Base-by-base conservation (phyloP, 2,113 vertebrate species). In the Muntiacus muntjak region DNA sequence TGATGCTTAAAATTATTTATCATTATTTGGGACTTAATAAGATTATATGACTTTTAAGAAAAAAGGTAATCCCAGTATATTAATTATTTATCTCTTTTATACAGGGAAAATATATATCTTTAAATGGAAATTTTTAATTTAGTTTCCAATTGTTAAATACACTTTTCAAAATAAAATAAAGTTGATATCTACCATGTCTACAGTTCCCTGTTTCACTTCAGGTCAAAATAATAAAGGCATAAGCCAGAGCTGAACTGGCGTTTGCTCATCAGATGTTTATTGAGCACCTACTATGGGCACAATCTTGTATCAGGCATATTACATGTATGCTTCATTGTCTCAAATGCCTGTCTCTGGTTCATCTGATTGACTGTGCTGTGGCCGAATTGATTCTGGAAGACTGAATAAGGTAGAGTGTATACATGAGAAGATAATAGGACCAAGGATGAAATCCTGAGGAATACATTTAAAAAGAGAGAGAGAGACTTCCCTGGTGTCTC, bases 111-210 rank as follows among this genome's bases (percentile, higher is more conserved):
- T 7, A 43, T 62, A 36, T 15, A 88, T 88, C 23, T 85, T 45
- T 28, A 94, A 89, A 57, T 79, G 54, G 16, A 79, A 92, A 89
- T 84, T 60, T 94, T 94, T 91, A 45, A 67, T 36, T 89, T 95
- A 60, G 23, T 94, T 92, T 79, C 5, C 16, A 57, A 15, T 45
- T 64, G 17, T 88, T 58, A 43, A 47, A 62, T 81, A 45, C 5
- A 57, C 7, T 62, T 76, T 93, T 92, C 6, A 30, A 71, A 98
- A 78, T 97, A 76, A 36, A 76, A 71, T 11, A 30, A 43, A 84
- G 6, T 87, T 28, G 6, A 33, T 83, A 30, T 52, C 15, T 87
- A 21, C 23, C 13, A 71, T 83, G n/a, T 54, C 28, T 91, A 17
- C 0, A 60, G 15, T 83, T 96, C 19, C 28, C 36, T 78, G 12